Evolutionary conservation across 1,140 invertebrate genomes (phyloP), one percentile per base, ranked within the genome.

Genomic region (Macrocentrus cingulum): DNA sequence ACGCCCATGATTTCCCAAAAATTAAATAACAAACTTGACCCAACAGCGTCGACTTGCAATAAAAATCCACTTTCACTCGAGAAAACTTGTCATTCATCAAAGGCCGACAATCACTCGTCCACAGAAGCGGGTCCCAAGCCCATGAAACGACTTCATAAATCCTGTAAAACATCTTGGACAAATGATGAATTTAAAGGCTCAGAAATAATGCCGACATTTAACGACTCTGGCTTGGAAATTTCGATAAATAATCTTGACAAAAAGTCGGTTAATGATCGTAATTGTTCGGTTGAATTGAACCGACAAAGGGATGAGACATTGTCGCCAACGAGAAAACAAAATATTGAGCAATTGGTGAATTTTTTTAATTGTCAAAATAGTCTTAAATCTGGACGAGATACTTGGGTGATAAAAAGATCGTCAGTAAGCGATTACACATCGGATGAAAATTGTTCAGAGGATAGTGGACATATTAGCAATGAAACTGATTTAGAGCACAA

Each of bases 391-490:
- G 68, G 62, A 37, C 61, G 62, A 9, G 68, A 68, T 8, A 32
- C 53, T 6, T 70, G 70, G 71, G 70, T 71, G 34, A 2, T 48
- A 0, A 62, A 66, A 39, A 58, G 55, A 9, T 9, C 37, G 6
- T 5, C 50, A 48, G 69, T 15, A 61, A 71, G 68, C 37, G 74
- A 76, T 2, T 80, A 79, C 46, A 61, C 62, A 0, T 78, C 76
- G 4, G 77, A 80, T 50, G 75, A 75, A 0, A 79, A 79, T 62
- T 87, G 85, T 62, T 89, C 87, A 32, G 88, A 90, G 66, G 88
- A 90, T 72, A 89, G 87, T 19, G 88, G 88, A 41, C 88, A 90
- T 74, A 89, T 88, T 52, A 89, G 88, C 37, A 89, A 89, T 64
- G 87, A 88, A 64, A 83, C 82, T 63, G 84, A 85, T 15, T 74